phyloP scores from a whole-genome alignment of 2,113 vertebrate genomes.

The Guaruba guarouba region DNA sequence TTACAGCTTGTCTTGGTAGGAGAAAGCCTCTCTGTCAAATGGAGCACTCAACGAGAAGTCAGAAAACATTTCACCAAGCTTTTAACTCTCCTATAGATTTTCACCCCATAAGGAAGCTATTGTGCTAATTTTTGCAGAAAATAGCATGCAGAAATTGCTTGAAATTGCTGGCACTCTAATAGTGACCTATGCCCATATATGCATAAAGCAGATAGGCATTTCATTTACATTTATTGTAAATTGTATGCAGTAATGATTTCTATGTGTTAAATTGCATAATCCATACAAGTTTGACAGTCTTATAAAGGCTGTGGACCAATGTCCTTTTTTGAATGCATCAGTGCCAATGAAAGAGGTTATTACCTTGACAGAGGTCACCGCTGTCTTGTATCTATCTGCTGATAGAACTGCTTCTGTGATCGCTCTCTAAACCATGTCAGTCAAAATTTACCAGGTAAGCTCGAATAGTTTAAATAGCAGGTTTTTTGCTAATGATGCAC shows the following conservation, averaged over 20 bases:
- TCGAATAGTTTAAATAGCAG: background rate
- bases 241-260: constrained; percentile 39
- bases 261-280: constrained; percentile 62
- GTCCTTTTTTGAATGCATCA: constrained; percentile 26
- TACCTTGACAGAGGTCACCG: background rate
- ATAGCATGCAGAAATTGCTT: constrained; percentile 34
- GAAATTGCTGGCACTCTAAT: constrained; percentile 45
- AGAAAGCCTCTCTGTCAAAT: background rate
- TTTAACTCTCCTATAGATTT: constrained; percentile 27
- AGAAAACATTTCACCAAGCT: background rate
- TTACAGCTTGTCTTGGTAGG: background rate
- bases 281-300: constrained; percentile 40
- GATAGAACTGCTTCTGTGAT: background rate
- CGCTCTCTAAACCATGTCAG: background rate
- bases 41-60: background rate
- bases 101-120: background rate
- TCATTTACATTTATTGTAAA: constrained; percentile 43
- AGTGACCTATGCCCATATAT: constrained; percentile 33
- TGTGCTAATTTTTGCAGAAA: constrained; percentile 34
- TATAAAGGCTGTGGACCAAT: background rate
- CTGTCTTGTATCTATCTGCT: background rate
- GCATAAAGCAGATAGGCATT: constrained; percentile 34
- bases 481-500: background rate
- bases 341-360: constrained; percentile 14
- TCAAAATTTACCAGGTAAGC: background rate